Conservation (phyloP, 2,797 vertebrate species). For the Brachymystax lenok region DNA sequence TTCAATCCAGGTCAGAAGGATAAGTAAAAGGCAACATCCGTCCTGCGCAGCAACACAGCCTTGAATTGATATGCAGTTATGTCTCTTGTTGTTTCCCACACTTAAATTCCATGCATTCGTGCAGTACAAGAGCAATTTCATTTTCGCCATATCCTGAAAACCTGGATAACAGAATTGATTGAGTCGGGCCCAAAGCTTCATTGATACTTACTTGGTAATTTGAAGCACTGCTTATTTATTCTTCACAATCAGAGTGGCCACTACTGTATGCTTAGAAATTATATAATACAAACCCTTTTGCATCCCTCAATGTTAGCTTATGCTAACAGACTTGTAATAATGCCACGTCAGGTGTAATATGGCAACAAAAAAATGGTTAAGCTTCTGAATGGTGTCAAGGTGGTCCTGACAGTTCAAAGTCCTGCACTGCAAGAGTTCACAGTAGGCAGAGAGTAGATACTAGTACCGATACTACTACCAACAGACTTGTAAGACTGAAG, state of each 20-base stretch:
- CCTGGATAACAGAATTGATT: neutral
- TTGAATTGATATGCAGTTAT: too few species aligned
- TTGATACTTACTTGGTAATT: neutral
- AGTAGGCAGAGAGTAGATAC: neutral
- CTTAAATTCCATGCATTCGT: neutral
- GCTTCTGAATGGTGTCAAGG: neutral
- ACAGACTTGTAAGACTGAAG: constrained; percentile 40
- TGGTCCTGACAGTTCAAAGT: neutral
- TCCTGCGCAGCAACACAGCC: too few species aligned
- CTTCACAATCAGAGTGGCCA: neutral
- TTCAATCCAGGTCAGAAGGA: neutral
- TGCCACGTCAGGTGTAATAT: neutral
- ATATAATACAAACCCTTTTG: neutral
- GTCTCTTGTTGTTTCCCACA: neutral
- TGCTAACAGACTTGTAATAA: neutral
- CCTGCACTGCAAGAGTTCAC: neutral
- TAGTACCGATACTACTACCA: neutral
- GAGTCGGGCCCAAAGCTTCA: neutral
- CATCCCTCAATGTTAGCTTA: neutral
- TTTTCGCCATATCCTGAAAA: neutral
- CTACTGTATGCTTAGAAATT: neutral
- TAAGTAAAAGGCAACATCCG: neutral
- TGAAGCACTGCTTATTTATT: neutral
- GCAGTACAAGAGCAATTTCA: neutral
- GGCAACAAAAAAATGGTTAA: neutral